A percentile compares a stretch with the other conserved stretches of the same genome.
phyloP scores from a whole-genome alignment of 2,888 invertebrate genomes.

The Dyspetes luteomarginatus region DNA sequence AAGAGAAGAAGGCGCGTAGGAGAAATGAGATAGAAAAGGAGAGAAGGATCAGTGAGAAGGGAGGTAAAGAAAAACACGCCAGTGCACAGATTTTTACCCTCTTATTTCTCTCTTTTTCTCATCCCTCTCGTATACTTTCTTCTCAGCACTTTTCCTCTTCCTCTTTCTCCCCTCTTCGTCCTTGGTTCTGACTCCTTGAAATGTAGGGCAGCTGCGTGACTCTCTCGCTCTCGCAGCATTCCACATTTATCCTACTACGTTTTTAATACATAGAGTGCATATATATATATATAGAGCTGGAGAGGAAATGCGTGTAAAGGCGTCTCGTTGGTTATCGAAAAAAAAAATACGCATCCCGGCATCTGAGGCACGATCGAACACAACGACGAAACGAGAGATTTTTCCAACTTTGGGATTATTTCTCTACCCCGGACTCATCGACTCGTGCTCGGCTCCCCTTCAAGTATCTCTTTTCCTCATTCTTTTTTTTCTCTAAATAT shows the following conservation, averaged over 20 bases:
- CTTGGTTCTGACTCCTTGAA: conserved; percentile 58
- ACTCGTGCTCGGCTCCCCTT: conserved; percentile 36
- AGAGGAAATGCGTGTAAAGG: conserved; percentile 56
- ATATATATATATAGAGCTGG: background rate
- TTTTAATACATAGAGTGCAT: background rate
- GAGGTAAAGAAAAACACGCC: conserved; percentile 46
- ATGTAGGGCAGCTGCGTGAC: conserved; percentile 66
- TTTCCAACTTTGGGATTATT: conserved; percentile 62
- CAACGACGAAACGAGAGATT: conserved; percentile 34
- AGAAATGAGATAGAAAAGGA: conserved; percentile 19
- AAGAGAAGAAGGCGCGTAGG: conserved; percentile 4
- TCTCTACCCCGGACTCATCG: conserved; percentile 28
- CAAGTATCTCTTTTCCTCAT: conserved; percentile 6
- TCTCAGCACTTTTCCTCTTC: conserved; percentile 25
- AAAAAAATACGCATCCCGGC: conserved; percentile 59
- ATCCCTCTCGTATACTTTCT: conserved; percentile 19
- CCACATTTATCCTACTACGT: conserved; percentile 10
- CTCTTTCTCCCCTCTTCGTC: background rate
- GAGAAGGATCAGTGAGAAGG: conserved; percentile 42
- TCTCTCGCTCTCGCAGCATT: conserved; percentile 38
- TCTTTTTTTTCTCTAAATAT: background rate
- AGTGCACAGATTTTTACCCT: background rate
- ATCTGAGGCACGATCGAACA: conserved; percentile 55
- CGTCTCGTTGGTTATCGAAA: conserved; percentile 45
- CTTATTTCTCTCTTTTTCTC: conserved; percentile 18